Evolutionary conservation across 2,888 invertebrate species (phyloP), one percentile per base, ranked within the genome.

Genomic region (Entomobrya multifasciata): DNA sequence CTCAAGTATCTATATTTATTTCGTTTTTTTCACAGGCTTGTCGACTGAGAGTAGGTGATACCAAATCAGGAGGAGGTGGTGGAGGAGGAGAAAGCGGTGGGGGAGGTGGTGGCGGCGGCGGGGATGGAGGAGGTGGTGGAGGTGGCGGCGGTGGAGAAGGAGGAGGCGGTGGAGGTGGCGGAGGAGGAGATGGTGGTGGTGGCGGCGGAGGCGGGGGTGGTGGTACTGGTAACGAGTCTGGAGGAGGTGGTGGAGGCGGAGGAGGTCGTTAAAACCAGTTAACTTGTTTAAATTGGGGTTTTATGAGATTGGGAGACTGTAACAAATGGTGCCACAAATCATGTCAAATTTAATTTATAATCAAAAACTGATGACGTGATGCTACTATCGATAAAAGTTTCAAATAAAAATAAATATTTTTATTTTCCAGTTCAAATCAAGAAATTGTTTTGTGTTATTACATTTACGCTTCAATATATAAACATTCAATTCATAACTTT

Each of bases 341-440:
- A 36, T 36, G 36, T 6, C 4, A 36, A 36, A 36, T 36, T 36
- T 36, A 36, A 36, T 4, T 8, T 36, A 36, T 36, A 36, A 4
- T 36, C 8, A n/a, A n/a, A n/a, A n/a, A n/a, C n/a, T n/a, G n/a
- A n/a, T n/a, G n/a, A n/a, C 36, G 36, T 36, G 36, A 36, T 36
- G 4, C 8, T 36, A 36, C n/a, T n/a, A n/a, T n/a, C n/a, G n/a
- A n/a, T n/a, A 10, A 55, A 55, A 55, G 11, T 44, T 67, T 11
- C 65, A 67, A 67, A 67, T 67, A 67, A 41, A 67, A 67, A 67
- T 67, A 67, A 67, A 67, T 67, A 67, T 25, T 41, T 67, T 67
- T 67, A 67, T 67, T 67, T 17, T 67, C 41, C 65, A 67, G 41
- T 44, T 67, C 65, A 67, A 67, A 41, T 41, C 36, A 67, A 67